Evolutionary conservation across 2,888 invertebrate species (phyloP).

Genomic region (Acanthosepion pharaonis): DNA sequence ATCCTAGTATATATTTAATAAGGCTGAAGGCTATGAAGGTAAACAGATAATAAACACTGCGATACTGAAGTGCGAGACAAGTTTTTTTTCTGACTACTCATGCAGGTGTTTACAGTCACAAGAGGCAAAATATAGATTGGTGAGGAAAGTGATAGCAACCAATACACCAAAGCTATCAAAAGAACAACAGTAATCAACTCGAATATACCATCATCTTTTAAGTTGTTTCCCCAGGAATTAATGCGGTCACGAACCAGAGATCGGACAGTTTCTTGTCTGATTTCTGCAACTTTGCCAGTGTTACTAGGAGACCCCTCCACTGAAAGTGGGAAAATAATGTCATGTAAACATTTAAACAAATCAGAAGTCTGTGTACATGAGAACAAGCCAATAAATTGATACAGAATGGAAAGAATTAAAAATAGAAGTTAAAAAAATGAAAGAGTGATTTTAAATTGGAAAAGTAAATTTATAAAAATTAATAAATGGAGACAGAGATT

Average conservation of each 20-base stretch:
- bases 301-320: conserved; percentile 14
- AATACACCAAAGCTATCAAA: not conserved
- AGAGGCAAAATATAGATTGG: not conserved
- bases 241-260: conserved; percentile 40
- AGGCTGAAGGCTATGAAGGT: too few species aligned
- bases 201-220: conserved; percentile 42
- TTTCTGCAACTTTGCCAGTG: conserved; percentile 24
- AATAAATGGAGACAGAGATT: too few species aligned
- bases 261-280: conserved; percentile 35
- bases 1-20: too few species aligned
- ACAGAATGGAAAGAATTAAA: not conserved
- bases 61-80: too few species aligned
- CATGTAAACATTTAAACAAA: not conserved
- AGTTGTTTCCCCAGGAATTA: conserved; percentile 25
- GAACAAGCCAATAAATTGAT: not conserved
- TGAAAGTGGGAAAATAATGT: not conserved
- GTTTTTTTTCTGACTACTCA: not conserved
- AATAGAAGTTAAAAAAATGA: too few species aligned
- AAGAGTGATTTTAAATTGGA: too few species aligned
- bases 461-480: too few species aligned
- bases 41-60: too few species aligned
- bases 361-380: not conserved
- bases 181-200: not conserved
- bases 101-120: not conserved
- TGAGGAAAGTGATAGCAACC: not conserved